These are phyloP conservation scores for Drosophila gaucha DNA, from an alignment of 2,888 invertebrate species.

Conservation along the genomic window DNA sequence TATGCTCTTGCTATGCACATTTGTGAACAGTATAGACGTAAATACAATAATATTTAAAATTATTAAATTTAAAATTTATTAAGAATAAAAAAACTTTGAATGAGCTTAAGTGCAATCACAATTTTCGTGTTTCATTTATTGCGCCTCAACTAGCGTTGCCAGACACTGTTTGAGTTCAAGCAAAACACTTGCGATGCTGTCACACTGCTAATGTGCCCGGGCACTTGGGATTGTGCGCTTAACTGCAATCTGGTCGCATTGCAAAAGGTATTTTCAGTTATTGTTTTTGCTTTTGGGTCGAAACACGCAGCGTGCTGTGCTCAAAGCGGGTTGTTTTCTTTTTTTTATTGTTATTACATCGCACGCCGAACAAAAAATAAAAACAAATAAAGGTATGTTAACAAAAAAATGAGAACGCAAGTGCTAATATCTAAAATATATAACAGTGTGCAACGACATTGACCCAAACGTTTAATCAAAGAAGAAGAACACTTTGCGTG, in stretches of 20 bases:
- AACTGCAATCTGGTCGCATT: slow-evolving; percentile 4
- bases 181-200: background rate
- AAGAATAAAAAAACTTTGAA: background rate
- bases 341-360: slow-evolving; percentile 62
- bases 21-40: no score
- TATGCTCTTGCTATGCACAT: background rate
- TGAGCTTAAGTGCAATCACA: no score
- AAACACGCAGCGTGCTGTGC: slow-evolving; percentile 41
- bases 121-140: background rate
- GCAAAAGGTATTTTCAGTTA: slow-evolving; percentile 30
- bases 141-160: background rate
- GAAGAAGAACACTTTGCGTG: slow-evolving; percentile 9
- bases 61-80: no score
- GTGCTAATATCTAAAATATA: slow-evolving; percentile 50
- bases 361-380: slow-evolving; percentile 56
- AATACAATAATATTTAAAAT: no score
- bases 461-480: slow-evolving; percentile 23
- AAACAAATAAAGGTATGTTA: slow-evolving; percentile 68
- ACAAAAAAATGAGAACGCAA: slow-evolving; percentile 45
- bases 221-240: background rate
- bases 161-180: no score
- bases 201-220: background rate
- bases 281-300: slow-evolving; percentile 50
- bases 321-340: slow-evolving; percentile 48
- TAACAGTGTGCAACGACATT: slow-evolving; percentile 19